Conservation (phyloP, 64 coral and sea anemone genomes). For the Orbicella faveolata region DNA sequence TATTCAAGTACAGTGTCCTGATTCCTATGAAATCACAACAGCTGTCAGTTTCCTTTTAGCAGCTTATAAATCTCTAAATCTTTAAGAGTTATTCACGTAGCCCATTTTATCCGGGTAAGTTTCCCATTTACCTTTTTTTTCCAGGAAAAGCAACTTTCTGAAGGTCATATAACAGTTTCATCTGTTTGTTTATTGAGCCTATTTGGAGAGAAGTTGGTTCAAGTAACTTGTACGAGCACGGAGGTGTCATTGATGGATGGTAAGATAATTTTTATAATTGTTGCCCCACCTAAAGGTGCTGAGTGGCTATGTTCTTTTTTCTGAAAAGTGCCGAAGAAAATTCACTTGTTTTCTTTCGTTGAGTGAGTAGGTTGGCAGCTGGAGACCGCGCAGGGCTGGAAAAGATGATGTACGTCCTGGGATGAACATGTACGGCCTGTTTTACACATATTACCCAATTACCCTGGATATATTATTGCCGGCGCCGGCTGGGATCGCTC, state of each 20-base stretch:
- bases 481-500: too few species aligned
- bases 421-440: not conserved
- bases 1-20: not conserved
- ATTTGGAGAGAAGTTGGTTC: not conserved
- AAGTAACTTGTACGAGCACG: not conserved
- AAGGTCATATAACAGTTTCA: not conserved
- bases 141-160: not conserved
- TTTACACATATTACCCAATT: not conserved
- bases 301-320: not conserved
- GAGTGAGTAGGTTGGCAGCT: not conserved
- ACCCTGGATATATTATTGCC: too few species aligned
- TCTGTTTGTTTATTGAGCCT: not conserved
- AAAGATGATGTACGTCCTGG: not conserved
- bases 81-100: not conserved
- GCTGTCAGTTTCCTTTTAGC: not conserved
- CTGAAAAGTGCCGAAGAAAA: not conserved
- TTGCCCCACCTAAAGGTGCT: constrained; percentile 1
- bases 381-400: not conserved
- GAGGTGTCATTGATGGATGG: constrained; percentile 40
- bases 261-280: constrained; percentile 21
- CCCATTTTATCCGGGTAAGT: not conserved
- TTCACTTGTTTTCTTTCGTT: constrained; percentile 3
- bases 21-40: not conserved
- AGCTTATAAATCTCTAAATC: not conserved
- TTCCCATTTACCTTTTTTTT: constrained; percentile 11